Evolutionary conservation across 1,140 invertebrate genomes (phyloP).

Genomic region (Diuraphis noxia): DNA sequence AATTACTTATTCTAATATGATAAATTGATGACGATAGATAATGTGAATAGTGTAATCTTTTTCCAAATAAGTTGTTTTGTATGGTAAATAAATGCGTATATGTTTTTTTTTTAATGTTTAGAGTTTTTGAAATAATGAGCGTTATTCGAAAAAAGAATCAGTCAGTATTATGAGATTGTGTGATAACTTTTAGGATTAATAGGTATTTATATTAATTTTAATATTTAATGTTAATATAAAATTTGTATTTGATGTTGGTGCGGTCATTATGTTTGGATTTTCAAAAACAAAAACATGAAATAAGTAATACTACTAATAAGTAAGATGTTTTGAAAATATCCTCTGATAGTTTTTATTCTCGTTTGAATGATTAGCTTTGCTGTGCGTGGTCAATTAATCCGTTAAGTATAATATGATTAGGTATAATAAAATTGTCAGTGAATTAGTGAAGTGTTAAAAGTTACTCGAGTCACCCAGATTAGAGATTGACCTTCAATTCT

Average conservation of each 20-base stretch:
- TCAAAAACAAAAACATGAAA: neutral
- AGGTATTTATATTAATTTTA: neutral
- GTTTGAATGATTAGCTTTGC: neutral
- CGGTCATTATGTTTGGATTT: neutral
- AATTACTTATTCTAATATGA: neutral
- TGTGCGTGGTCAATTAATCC: neutral
- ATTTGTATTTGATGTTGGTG: neutral
- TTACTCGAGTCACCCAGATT: conserved; percentile 1
- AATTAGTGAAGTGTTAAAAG: neutral
- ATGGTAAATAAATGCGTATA: no score
- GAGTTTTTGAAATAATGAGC: neutral
- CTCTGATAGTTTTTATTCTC: neutral
- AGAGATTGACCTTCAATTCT: neutral
- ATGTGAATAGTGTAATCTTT: neutral
- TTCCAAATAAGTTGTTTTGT: no score
- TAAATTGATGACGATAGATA: no score
- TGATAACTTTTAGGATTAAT: neutral
- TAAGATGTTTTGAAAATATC: neutral
- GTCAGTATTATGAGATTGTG: neutral
- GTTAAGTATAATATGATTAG: neutral
- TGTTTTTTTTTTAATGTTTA: no score
- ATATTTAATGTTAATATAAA: neutral
- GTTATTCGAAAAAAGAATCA: neutral
- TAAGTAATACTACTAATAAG: neutral
- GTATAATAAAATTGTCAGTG: neutral